Conservation (phyloP, 2,888 invertebrate species). For the Hesperia comma region DNA sequence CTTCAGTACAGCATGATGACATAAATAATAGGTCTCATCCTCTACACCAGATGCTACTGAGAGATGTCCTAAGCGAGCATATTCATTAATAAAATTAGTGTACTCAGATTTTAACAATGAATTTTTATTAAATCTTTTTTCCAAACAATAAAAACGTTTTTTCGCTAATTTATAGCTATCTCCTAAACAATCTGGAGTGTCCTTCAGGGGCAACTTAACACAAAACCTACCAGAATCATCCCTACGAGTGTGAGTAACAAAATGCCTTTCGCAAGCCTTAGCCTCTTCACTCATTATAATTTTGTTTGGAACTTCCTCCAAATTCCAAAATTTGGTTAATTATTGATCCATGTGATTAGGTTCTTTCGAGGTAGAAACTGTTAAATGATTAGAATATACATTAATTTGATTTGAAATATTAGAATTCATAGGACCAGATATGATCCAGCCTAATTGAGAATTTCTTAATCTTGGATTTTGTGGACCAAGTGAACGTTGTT, state of each 20-base stretch:
- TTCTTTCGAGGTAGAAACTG: too few species aligned
- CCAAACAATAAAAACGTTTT: not conserved
- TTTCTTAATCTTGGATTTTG: too few species aligned
- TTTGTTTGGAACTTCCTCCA: too few species aligned
- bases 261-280: too few species aligned
- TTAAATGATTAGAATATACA: not conserved
- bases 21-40: slow-evolving; percentile 48
- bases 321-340: too few species aligned
- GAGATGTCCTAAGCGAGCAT: slow-evolving; percentile 31
- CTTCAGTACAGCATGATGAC: slow-evolving; percentile 57
- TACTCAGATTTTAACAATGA: not conserved
- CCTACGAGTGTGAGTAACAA: not conserved
- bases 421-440: too few species aligned
- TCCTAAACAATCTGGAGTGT: not conserved
- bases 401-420: too few species aligned
- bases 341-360: too few species aligned
- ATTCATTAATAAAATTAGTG: slow-evolving; percentile 11
- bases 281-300: too few species aligned
- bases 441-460: too few species aligned
- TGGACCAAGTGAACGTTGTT: too few species aligned
- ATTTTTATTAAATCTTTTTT: slow-evolving; percentile 8
- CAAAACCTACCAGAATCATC: not conserved
- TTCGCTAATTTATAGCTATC: slow-evolving; percentile 3
- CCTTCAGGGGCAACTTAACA: too few species aligned
- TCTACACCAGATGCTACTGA: not conserved